Conservation (phyloP, 1,140 invertebrate genomes). For the Pseudomyrmex dendroicus region DNA sequence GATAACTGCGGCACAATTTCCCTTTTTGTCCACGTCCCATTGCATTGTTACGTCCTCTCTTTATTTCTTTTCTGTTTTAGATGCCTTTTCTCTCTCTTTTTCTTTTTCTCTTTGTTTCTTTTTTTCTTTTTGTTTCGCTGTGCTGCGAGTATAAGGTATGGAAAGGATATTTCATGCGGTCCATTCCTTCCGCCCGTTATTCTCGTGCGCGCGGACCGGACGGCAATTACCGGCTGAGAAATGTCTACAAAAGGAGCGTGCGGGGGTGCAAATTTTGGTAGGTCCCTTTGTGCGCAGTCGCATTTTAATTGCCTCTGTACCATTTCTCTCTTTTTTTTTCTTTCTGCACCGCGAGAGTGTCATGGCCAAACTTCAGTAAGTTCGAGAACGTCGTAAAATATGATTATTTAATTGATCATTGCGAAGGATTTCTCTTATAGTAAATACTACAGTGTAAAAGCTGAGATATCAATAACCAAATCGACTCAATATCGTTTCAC, state of each 20-base stretch:
- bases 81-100: slow-evolving; percentile 3
- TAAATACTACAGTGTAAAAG: slow-evolving; percentile 1
- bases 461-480: too few relatives aligned
- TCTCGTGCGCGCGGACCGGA: slow-evolving; percentile 41
- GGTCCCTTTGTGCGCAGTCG: slow-evolving; percentile 49
- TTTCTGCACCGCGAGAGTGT: slow-evolving; percentile 19
- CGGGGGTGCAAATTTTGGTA: slow-evolving; percentile 55
- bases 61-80: slow-evolving; percentile 24
- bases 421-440: slow-evolving; percentile 19
- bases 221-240: slow-evolving; percentile 60
- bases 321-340: slow-evolving; percentile 37
- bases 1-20: slow-evolving; percentile 11
- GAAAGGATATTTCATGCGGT: slow-evolving; percentile 60
- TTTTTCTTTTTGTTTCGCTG: slow-evolving; percentile 58
- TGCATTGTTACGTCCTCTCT: neutral
- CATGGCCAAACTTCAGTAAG: slow-evolving; percentile 33
- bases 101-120: slow-evolving; percentile 21
- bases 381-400: slow-evolving; percentile 32
- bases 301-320: slow-evolving; percentile 54
- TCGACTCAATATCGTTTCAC: too few relatives aligned
- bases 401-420: slow-evolving; percentile 49
- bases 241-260: slow-evolving; percentile 58
- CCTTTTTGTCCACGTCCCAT: neutral
- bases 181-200: slow-evolving; percentile 60
- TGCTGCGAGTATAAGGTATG: slow-evolving; percentile 50